phyloP scores from a whole-genome alignment of 1,140 invertebrate genomes.

The Nasonia longicornis region DNA sequence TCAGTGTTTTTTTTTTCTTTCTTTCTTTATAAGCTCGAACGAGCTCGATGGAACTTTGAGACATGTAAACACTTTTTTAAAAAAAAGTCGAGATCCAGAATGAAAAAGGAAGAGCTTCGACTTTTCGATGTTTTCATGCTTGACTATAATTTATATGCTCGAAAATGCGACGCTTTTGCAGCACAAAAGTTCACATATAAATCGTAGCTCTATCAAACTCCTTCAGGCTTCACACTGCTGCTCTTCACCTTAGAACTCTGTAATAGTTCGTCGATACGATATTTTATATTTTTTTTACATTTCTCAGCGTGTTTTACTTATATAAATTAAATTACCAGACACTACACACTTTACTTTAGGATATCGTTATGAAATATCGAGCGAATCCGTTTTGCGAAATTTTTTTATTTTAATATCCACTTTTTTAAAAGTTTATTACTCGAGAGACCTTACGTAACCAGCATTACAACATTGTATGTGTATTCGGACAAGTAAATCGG shows the following conservation, averaged over 20 bases:
- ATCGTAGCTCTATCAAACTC: conserved; percentile 46
- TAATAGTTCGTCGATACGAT: conserved; percentile 46
- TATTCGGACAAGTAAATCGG: conserved; percentile 36
- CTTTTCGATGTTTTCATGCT: conserved; percentile 51
- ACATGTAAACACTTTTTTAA: conserved; percentile 39
- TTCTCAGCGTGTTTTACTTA: conserved; percentile 59
- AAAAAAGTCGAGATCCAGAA: conserved; percentile 45
- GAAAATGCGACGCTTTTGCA: conserved; percentile 40
- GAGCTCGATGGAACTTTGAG: conserved; percentile 42
- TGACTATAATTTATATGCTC: conserved; percentile 47
- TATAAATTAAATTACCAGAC: conserved; percentile 63
- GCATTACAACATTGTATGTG: conserved; percentile 37
- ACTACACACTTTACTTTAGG: conserved; percentile 58
- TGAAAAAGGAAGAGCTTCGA: conserved; percentile 42
- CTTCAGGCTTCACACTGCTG: conserved; percentile 44
- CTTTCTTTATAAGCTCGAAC: conserved; percentile 34
- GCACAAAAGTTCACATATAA: conserved; percentile 44
- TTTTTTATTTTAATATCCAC: conserved; percentile 50
- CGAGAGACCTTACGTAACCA: conserved; percentile 31
- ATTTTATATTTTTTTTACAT: conserved; percentile 52
- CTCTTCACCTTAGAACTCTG: conserved; percentile 42
- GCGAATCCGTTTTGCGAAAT: conserved; percentile 54
- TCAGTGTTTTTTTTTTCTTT: conserved; percentile 21
- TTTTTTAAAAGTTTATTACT: conserved; percentile 47
- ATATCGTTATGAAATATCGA: conserved; percentile 61